phyloP scores from a whole-genome alignment of 2,888 invertebrate genomes.

The Glaucopsyche alexis region DNA sequence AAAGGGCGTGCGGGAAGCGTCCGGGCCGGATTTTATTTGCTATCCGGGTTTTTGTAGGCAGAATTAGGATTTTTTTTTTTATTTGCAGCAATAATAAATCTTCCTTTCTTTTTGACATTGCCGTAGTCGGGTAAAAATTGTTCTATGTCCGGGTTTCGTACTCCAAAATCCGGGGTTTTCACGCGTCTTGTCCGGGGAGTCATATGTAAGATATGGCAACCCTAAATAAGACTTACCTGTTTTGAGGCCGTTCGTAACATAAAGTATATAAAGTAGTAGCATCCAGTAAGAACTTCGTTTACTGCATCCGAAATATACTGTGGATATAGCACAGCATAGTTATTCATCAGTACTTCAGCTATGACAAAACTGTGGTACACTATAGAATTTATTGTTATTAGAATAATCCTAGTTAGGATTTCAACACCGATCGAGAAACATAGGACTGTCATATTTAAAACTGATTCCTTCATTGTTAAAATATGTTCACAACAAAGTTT shows the following conservation, averaged over 20 bases:
- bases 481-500: background rate
- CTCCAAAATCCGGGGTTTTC: no score
- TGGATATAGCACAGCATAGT: constrained; percentile 61
- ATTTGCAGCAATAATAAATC: no score
- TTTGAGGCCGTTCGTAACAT: constrained; percentile 47
- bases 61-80: no score
- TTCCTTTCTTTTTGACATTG: no score
- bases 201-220: no score
- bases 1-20: no score
- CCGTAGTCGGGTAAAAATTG: no score
- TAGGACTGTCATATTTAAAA: constrained; percentile 33
- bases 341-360: constrained; percentile 65
- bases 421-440: constrained; percentile 57
- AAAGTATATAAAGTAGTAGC: constrained; percentile 41
- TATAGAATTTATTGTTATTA: constrained; percentile 60
- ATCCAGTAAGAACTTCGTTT: constrained; percentile 41
- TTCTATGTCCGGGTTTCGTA: no score
- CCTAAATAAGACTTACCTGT: constrained; percentile 53
- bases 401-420: constrained; percentile 54
- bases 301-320: constrained; percentile 56
- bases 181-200: no score
- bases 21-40: no score
- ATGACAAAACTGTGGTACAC: constrained; percentile 67
- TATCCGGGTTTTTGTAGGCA: no score
- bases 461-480: constrained; percentile 33